Evolutionary conservation across 2,113 vertebrate genomes (phyloP).

Genomic region (Ciconia stormi): DNA sequence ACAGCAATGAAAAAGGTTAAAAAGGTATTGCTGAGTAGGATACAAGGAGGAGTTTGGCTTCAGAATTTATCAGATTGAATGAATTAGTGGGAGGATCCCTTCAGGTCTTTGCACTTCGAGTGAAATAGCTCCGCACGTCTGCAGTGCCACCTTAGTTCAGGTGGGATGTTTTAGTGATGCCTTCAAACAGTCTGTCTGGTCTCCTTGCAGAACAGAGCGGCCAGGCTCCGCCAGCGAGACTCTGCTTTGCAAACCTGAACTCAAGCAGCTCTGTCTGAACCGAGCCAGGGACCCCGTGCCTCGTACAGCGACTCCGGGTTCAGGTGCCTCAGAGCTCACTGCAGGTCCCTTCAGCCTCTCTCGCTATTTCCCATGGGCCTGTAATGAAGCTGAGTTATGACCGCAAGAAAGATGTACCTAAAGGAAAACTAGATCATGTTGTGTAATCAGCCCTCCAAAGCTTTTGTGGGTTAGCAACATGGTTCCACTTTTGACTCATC

Average conservation of each 20-base stretch:
- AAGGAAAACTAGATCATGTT: neutral
- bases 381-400: neutral
- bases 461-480: neutral
- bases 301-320: fast-evolving
- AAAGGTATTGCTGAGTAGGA: neutral
- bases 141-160: neutral
- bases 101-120: neutral
- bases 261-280: neutral
- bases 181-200: neutral
- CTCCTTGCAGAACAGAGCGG: neutral
- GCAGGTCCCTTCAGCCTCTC: neutral
- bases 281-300: fast-evolving
- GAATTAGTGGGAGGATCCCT: neutral
- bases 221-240: neutral
- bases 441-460: neutral
- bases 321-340: neutral
- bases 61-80: neutral
- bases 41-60: neutral
- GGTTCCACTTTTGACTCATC: slow-evolving; percentile 48
- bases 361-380: neutral
- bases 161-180: neutral
- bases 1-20: neutral
- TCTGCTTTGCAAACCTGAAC: neutral
- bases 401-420: neutral
- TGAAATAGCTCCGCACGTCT: neutral